phyloP scores from a whole-genome alignment of 2,797 vertebrate species.

The Vireo griseus region DNA sequence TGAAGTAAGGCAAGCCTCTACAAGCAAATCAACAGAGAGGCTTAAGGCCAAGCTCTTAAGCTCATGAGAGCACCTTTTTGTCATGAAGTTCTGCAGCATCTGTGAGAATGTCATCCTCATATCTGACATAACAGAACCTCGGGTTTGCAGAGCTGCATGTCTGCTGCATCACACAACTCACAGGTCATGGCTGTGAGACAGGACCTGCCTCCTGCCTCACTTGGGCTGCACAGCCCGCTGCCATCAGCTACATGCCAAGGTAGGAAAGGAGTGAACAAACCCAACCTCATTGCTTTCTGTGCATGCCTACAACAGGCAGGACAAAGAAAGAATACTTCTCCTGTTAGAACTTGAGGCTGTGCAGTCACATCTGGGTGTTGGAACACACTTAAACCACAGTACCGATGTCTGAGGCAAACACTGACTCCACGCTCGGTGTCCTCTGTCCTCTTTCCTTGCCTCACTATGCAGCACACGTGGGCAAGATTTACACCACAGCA shows the following conservation, averaged over 20 bases:
- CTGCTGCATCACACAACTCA: neutral
- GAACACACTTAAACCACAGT: neutral
- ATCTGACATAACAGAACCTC: neutral
- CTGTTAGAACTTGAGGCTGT: neutral
- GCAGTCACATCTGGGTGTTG: neutral
- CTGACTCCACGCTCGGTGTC: neutral
- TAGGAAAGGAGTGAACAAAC: neutral
- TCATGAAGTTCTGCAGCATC: neutral
- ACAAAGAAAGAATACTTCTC: neutral
- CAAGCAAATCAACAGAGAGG: neutral
- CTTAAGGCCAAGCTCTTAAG: neutral
- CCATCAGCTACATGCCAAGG: neutral
- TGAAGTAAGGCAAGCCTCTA: neutral
- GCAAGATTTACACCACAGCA: neutral
- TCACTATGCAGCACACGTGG: neutral
- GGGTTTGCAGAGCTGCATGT: neutral
- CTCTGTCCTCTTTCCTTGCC: neutral
- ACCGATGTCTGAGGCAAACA: neutral
- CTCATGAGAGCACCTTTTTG: neutral
- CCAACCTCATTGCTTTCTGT: neutral
- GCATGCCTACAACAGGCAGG: neutral
- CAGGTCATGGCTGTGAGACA: neutral
- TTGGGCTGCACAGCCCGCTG: neutral
- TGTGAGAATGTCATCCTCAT: neutral
- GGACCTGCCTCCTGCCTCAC: neutral